Evolutionary conservation across 2,888 invertebrate species (phyloP), one percentile per base, ranked within the genome.

Genomic region (Prosapia bicincta): DNA sequence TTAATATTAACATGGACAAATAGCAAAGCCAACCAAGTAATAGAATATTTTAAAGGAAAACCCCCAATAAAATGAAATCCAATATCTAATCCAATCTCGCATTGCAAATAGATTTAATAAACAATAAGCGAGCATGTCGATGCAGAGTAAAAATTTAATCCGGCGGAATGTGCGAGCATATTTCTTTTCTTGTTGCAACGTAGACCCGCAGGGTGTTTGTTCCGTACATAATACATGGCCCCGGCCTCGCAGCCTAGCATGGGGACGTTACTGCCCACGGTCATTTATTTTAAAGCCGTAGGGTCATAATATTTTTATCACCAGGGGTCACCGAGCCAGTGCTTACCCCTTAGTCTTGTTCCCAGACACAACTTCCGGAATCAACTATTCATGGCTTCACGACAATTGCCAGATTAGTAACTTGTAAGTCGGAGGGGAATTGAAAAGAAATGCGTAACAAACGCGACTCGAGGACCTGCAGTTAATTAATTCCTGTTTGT

Each of bases 301-400:
- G 69, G 30, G 28, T 72, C 65, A 66, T 66, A 72, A 72, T 66
- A 72, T 66, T 72, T 72, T 72, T 72, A 72, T 72, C 66, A 66
- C 66, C 72, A 54, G 66, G 66, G 72, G 67, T 67, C 66, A 32
- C 30, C 24, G 72, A 72, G 24, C 10, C 32, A 67, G 28, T 32
- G 30, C 32, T 72, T 26, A 30, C 32, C 72, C 72, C 71, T 30
- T 28, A 66, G 65, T 28, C 72, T 6, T 38, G 38, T 38, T 26
- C 26, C 26, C 67, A 26, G 67, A 67, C 67, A 26, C 5, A 6
- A 26, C 67, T 67, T 67, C 67, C 67, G 67, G 67, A 15, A 15
- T 67, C 54, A 54, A 54, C 54, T 6, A 54, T 54, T 54, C 54
- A 54, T 54, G 54, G n/a, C 54, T 54, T 54, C 20, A 54, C 20